Conservation (phyloP, 2,888 invertebrate species). For the Pyrrhia umbra region DNA sequence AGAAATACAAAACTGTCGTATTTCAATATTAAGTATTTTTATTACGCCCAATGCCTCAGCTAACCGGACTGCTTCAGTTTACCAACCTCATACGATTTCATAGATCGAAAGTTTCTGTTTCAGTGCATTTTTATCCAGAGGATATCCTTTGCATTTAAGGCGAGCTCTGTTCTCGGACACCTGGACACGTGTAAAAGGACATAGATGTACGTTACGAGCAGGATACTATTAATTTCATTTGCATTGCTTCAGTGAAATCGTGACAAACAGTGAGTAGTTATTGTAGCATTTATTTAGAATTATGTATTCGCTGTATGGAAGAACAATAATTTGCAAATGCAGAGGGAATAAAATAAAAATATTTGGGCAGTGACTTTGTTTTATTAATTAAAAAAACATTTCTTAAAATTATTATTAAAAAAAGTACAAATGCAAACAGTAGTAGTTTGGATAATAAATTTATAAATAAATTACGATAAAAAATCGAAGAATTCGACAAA, state of each 20-base stretch:
- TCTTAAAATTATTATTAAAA: slow-evolving; percentile 57
- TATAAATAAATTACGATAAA: slow-evolving; percentile 67
- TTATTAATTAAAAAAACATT: slow-evolving; percentile 61
- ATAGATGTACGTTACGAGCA: no score
- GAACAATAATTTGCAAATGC: neutral
- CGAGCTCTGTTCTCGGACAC: no score
- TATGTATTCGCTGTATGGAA: neutral
- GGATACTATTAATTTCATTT: no score
- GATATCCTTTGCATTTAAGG: no score
- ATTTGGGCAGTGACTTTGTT: slow-evolving; percentile 55
- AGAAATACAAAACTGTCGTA: slow-evolving; percentile 52
- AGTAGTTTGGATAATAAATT: slow-evolving; percentile 59
- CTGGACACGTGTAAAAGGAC: no score
- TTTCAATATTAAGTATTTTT: slow-evolving; percentile 48
- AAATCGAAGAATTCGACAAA: slow-evolving; percentile 69
- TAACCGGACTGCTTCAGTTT: no score
- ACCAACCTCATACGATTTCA: no score
- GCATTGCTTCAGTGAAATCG: no score
- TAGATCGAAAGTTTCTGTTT: no score
- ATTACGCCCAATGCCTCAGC: slow-evolving; percentile 31
- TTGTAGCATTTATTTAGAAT: neutral
- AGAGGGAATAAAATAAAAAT: slow-evolving; percentile 9
- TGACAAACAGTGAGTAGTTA: no score
- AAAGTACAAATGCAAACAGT: slow-evolving; percentile 72
- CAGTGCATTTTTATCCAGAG: no score